Conservation (phyloP, 2,113 vertebrate genomes). For the Corydoras maculifer region DNA sequence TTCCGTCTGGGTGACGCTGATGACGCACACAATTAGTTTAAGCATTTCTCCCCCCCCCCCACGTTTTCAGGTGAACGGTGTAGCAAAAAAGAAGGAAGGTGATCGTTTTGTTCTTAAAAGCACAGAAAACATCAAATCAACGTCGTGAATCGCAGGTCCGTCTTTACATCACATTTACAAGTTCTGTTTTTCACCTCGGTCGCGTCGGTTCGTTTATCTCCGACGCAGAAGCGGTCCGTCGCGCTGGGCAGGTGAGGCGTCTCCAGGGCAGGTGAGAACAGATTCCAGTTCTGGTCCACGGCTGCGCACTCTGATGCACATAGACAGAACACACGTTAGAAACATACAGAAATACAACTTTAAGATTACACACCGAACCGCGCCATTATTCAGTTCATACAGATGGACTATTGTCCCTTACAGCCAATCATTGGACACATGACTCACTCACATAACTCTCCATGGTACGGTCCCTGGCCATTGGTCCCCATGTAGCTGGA, state of each 20-base stretch:
- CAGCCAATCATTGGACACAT: no score
- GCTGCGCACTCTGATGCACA: slow-evolving; percentile 78
- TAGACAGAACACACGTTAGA: neutral
- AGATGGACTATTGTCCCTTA: no score
- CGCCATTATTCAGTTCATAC: no score
- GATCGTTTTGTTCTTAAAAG: slow-evolving; percentile 76
- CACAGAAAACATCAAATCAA: slow-evolving; percentile 75
- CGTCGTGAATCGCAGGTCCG: slow-evolving; percentile 89
- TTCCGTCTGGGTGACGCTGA: slow-evolving; percentile 54
- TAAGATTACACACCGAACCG: no score
- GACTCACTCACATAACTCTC: slow-evolving; percentile 88
- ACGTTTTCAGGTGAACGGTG: slow-evolving; percentile 54
- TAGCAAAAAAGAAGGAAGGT: slow-evolving; percentile 79
- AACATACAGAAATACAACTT: neutral
- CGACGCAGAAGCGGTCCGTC: slow-evolving; percentile 82
- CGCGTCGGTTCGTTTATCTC: slow-evolving; percentile 44
- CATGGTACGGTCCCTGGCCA: slow-evolving; percentile 87
- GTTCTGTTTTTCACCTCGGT: slow-evolving; percentile 45
- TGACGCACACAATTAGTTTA: slow-evolving; percentile 43
- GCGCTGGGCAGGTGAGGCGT: slow-evolving; percentile 72
- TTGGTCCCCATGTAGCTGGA: slow-evolving; percentile 82
- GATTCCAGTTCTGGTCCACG: slow-evolving; percentile 67
- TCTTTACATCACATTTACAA: slow-evolving; percentile 99
- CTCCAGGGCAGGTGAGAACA: slow-evolving; percentile 71
- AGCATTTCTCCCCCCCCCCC: slow-evolving; percentile 53